Evolutionary conservation across 2,797 vertebrate genomes (phyloP).

Genomic region (Okamejei kenojei): DNA sequence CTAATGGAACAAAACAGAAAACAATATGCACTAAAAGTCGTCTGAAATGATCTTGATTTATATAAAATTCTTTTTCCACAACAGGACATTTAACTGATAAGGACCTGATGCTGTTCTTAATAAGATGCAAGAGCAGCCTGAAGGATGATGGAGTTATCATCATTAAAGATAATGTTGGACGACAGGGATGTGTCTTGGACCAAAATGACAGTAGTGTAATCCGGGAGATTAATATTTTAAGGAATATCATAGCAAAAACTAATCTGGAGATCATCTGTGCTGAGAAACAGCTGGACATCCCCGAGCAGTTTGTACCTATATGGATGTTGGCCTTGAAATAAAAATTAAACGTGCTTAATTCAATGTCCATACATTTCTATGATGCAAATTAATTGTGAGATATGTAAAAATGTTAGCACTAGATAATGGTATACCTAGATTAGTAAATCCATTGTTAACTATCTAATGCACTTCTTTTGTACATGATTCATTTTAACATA

Average conservation of each 20-base stretch:
- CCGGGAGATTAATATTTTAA: constrained; percentile 81
- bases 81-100: constrained; percentile 85
- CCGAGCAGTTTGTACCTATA: constrained; percentile 79
- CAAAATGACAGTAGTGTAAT: constrained; percentile 82
- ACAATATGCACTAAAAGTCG: not conserved
- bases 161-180: constrained; percentile 89
- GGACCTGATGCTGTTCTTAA: constrained; percentile 79
- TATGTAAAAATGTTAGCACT: not conserved
- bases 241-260: constrained; percentile 68
- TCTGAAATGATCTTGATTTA: not conserved
- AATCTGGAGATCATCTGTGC: constrained; percentile 70
- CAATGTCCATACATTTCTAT: not conserved
- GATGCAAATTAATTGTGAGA: not conserved
- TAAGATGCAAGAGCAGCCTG: constrained; percentile 72
- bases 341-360: not conserved
- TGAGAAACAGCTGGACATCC: constrained; percentile 77
- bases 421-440: not conserved
- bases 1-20: not conserved
- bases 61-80: constrained; percentile 40
- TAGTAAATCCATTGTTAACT: not conserved
- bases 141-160: constrained; percentile 78
- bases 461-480: not conserved
- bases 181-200: constrained; percentile 80
- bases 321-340: constrained; percentile 85
- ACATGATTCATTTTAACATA: not conserved